Base-by-base conservation (phyloP, 2,888 invertebrate species). In the Hirtodrosophila trivittata region DNA sequence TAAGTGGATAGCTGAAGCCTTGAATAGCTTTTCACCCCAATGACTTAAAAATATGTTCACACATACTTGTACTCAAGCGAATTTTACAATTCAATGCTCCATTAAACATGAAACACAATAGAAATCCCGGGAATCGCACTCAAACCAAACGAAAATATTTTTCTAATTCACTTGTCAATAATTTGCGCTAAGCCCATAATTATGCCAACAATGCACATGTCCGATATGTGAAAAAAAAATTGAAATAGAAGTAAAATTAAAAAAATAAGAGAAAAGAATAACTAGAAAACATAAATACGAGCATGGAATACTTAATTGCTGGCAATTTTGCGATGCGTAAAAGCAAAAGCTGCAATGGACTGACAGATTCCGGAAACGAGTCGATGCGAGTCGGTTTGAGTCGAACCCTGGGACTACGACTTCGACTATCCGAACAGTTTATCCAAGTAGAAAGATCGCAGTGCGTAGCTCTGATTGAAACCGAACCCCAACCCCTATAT, bases 111-210 rank as follows among this genome's bases (percentile, higher is more conserved):
- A 26, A 46, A 59, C 18, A 67, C 70, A 70, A 62, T 45, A 5
- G 42, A 43, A 35, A 43, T 25, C 32, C 8, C 37, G 9, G 1
- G 7, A 9, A 28, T 8, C 25, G 26, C 26, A 35, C 16, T 56
- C 33, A 38, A 42, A 42, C 3, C n/a, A 52, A 58, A 54, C 39
- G 58, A 52, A 60, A 66, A 80, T 66, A 66, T 80, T 77, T 75
- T 86, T 86, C 82, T 86, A 82, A 82, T 75, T 82, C 82, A 82
- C 82, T 82, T 82, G 82, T 54, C 84, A 82, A 86, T 82, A 84
- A 86, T 72, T 70, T 67, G 67, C 32, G 69, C 59, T 85, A 82
- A 85, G 86, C 86, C 80, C 41, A 82, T 85, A 80, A 80, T 80
- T 80, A 80, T 78, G 67, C 75, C 83, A 75, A 78, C 75, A 85